Conservation (phyloP, 2,113 vertebrate species). For the Apistogramma diplotaenia region DNA sequence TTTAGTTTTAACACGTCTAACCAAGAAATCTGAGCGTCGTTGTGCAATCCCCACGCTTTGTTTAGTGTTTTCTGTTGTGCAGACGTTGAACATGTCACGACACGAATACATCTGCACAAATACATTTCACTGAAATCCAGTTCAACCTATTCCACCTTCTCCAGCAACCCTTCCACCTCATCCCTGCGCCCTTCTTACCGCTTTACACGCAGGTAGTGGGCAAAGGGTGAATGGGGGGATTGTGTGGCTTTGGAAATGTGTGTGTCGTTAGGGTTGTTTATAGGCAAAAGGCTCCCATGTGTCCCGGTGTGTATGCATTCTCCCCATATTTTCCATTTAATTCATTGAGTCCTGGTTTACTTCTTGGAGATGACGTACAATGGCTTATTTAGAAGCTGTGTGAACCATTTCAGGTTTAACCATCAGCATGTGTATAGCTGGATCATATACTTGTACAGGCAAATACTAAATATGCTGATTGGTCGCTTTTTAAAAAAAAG, state of each 20-base stretch:
- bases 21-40: background rate
- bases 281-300: slow-evolving; percentile 27
- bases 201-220: background rate
- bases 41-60: slow-evolving; percentile 2
- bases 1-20: slow-evolving; percentile 9
- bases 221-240: slow-evolving; percentile 33
- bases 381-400: background rate
- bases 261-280: slow-evolving; percentile 40
- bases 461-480: background rate
- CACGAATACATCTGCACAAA: background rate
- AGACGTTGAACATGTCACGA: slow-evolving; percentile 14
- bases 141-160: background rate
- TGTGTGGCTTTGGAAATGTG: slow-evolving; percentile 34
- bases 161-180: background rate
- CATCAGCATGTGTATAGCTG: background rate
- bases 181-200: background rate
- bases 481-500: no score
- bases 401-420: background rate
- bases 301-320: slow-evolving; percentile 35
- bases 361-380: background rate
- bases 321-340: slow-evolving; percentile 28
- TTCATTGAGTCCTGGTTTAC: background rate
- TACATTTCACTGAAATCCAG: background rate
- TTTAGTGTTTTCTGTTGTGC: slow-evolving; percentile 37
- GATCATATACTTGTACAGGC: background rate